phyloP scores from a whole-genome alignment of 2,888 invertebrate species.

The Gortyna flavago region DNA sequence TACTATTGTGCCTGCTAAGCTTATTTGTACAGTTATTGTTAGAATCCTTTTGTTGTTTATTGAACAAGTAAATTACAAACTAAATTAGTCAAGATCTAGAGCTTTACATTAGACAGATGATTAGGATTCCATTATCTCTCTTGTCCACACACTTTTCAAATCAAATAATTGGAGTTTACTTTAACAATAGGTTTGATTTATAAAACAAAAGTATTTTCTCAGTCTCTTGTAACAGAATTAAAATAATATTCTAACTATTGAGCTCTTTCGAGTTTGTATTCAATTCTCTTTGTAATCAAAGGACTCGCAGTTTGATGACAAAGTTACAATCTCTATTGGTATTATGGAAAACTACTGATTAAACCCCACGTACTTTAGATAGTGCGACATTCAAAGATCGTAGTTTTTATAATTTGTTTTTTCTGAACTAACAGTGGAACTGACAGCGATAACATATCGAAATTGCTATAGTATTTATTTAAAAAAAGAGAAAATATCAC shows the following conservation, averaged over 20 bases:
- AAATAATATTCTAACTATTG: slow-evolving; percentile 37
- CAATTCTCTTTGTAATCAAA: slow-evolving; percentile 54
- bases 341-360: slow-evolving; percentile 32
- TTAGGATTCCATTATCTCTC: slow-evolving; percentile 23
- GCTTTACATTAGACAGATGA: slow-evolving; percentile 15
- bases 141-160: slow-evolving; percentile 10
- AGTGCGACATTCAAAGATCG: slow-evolving; percentile 18
- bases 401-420: slow-evolving; percentile 39
- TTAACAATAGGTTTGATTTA: slow-evolving; percentile 5
- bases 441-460: slow-evolving; percentile 17
- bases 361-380: slow-evolving; percentile 4
- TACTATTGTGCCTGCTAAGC: slow-evolving; percentile 31
- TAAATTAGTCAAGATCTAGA: too few species aligned
- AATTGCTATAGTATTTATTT: slow-evolving; percentile 23
- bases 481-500: slow-evolving; percentile 37
- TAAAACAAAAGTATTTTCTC: slow-evolving; percentile 33
- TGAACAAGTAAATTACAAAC: slow-evolving; percentile 17
- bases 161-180: slow-evolving; percentile 8
- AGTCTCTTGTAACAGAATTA: slow-evolving; percentile 33
- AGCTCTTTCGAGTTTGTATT: slow-evolving; percentile 37
- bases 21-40: slow-evolving; percentile 45
- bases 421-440: slow-evolving; percentile 18
- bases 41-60: slow-evolving; percentile 36
- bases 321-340: slow-evolving; percentile 46
- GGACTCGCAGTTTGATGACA: slow-evolving; percentile 45